Conservation (phyloP, 2,888 invertebrate genomes). For the Girardia tigrina region DNA sequence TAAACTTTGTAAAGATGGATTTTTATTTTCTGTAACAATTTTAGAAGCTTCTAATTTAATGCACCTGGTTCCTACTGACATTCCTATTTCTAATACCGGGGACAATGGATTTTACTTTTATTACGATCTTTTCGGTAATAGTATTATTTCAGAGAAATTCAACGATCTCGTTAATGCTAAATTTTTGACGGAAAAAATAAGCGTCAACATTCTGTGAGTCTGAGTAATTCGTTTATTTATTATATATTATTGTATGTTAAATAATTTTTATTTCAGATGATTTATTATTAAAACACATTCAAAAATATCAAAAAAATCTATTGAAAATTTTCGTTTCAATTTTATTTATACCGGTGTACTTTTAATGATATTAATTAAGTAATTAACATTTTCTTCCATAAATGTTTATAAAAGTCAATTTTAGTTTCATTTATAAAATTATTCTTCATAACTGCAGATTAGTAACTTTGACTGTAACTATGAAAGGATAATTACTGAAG, state of each 20-base stretch:
- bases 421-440: too few relatives aligned
- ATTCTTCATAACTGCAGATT: too few relatives aligned
- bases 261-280: background rate
- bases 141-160: constrained; percentile 50
- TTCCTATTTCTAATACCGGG: constrained; percentile 20
- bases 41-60: constrained; percentile 47
- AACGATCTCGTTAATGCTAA: constrained; percentile 47
- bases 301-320: too few relatives aligned
- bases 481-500: too few relatives aligned
- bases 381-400: too few relatives aligned
- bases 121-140: constrained; percentile 51
- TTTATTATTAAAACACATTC: background rate
- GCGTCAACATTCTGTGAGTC: constrained; percentile 45
- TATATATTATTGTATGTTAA: background rate
- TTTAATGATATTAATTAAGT: too few relatives aligned
- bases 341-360: too few relatives aligned
- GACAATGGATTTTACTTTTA: constrained; percentile 49
- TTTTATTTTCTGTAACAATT: constrained; percentile 50
- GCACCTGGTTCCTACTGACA: constrained; percentile 24
- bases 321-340: too few relatives aligned
- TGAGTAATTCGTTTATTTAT: background rate
- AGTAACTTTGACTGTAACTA: too few relatives aligned
- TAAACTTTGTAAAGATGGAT: constrained; percentile 45
- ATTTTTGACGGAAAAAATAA: constrained; percentile 50
- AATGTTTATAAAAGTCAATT: too few relatives aligned